These are phyloP conservation scores for Caenorhabditis japonica DNA, from an alignment of 2,888 invertebrate genomes.

Conservation along the genomic window DNA sequence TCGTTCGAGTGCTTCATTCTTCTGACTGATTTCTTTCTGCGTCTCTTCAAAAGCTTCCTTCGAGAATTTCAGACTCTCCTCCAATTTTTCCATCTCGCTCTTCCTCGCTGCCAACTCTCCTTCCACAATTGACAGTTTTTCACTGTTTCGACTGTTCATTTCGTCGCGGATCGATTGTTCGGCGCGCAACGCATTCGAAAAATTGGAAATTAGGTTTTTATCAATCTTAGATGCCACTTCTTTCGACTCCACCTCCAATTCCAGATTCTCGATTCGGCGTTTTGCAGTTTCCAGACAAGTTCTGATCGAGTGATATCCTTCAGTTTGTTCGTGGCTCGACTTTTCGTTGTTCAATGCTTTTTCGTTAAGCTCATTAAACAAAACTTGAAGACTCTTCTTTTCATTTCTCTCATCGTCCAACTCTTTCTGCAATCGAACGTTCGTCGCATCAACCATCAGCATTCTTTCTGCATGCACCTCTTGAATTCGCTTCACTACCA, in stretches of 20 bases:
- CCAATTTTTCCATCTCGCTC: background rate
- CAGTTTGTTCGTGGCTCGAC: constrained; percentile 7
- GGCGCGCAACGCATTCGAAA: background rate
- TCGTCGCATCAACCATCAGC: constrained; percentile 12
- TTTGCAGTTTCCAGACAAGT: constrained; percentile 10
- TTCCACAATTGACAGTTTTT: background rate
- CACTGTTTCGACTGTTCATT: background rate
- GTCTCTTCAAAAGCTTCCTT: no score
- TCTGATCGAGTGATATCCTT: background rate
- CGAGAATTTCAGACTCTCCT: no score
- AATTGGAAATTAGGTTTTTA: background rate
- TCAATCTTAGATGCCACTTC: no score
- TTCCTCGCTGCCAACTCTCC: background rate
- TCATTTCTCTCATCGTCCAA: constrained; percentile 9
- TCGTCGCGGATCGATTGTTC: constrained; percentile 9
- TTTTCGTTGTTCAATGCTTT: constrained; percentile 5
- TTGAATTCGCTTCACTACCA: background rate
- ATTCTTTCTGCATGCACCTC: constrained; percentile 11
- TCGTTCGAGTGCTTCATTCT: background rate
- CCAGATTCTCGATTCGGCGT: constrained; percentile 1
- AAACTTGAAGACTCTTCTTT: background rate
- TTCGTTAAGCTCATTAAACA: constrained; percentile 18
- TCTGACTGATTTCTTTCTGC: no score
- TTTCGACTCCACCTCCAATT: constrained; percentile 10
- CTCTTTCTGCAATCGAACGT: constrained; percentile 10